Percentiles rank a stretch among this genome's conserved stretches.
These are phyloP conservation scores for Isoperla grammatica DNA, from an alignment of 2,888 invertebrate species.

Conservation along the genomic window DNA sequence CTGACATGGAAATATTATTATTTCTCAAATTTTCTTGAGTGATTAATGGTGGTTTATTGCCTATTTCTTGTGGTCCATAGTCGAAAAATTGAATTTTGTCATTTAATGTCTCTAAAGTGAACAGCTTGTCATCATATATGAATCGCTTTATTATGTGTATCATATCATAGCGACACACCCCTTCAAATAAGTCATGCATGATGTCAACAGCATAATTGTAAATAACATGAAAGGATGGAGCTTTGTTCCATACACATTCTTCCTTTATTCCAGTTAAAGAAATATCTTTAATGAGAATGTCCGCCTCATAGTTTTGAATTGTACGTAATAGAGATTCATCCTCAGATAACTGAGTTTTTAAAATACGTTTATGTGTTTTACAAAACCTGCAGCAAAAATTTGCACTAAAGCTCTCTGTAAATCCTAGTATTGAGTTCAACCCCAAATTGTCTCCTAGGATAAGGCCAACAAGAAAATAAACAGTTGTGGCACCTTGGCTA, in stretches of 20 bases:
- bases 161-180: constrained; percentile 32
- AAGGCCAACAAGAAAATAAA: constrained; percentile 27
- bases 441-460: constrained; percentile 31
- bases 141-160: constrained; percentile 28
- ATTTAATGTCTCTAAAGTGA: constrained; percentile 24
- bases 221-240: constrained; percentile 29
- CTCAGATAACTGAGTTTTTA: constrained; percentile 25
- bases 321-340: constrained; percentile 21
- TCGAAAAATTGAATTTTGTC: no score
- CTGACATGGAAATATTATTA: no score
- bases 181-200: constrained; percentile 35
- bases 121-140: constrained; percentile 31
- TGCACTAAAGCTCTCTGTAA: constrained; percentile 28
- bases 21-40: no score
- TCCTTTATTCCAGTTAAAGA: constrained; percentile 30
- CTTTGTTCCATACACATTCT: constrained; percentile 25
- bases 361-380: constrained; percentile 26
- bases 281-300: constrained; percentile 21
- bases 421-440: constrained; percentile 28
- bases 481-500: constrained; percentile 15
- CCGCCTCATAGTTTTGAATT: neutral
- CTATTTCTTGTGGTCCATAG: no score
- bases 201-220: constrained; percentile 32
- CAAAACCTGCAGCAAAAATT: constrained; percentile 31
- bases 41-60: no score